Evolutionary conservation across 2,888 invertebrate species (phyloP), one percentile per base, ranked within the genome.

Genomic region (Aquatica leii): DNA sequence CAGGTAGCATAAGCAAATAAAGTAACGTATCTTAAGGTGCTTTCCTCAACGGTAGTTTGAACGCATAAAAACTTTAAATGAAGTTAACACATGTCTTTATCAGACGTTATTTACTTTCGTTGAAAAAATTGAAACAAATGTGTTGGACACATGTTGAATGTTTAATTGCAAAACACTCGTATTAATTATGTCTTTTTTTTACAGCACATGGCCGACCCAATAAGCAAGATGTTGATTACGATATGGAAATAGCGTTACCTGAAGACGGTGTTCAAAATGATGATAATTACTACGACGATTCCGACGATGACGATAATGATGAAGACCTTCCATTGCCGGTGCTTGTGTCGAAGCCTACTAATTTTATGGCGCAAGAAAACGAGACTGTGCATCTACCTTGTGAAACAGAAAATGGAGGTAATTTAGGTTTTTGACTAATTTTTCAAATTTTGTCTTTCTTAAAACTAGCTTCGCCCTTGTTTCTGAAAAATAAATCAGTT

Each of bases 331-430:
- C 65, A 14, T 17, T 62, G 58, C 57, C 61, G 9, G 24, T 54
- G 6, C 61, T 73, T 24, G 43, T 53, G 5, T 62, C 67, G 12
- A 52, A 73, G 18, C 64, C 74, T 1, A 67, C 73, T 67, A 70
- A 71, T 31, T 77, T 80, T 62, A 68, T 73, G 14, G 74, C 74
- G 4, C 71, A 72, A 34, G 69, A 73, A 20, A 78, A 80, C 3
- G 74, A 74, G 14, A 74, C 73, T 8, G 77, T 82, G 8, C 65
- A 69, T 11, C 68, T 83, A 18, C 81, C 81, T 2, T 83, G 83
- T 64, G 73, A 79, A 31, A 72, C 75, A 14, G 71, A 70, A 64
- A 74, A 78, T 62, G 66, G 68, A 34, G 78, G 80, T 78, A 70
- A 64, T 21, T 50, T 21, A 9, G 6, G 43, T 14, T 9, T 21